phyloP scores from a whole-genome alignment of 2,888 invertebrate species.

The Campopleginae sp. region DNA sequence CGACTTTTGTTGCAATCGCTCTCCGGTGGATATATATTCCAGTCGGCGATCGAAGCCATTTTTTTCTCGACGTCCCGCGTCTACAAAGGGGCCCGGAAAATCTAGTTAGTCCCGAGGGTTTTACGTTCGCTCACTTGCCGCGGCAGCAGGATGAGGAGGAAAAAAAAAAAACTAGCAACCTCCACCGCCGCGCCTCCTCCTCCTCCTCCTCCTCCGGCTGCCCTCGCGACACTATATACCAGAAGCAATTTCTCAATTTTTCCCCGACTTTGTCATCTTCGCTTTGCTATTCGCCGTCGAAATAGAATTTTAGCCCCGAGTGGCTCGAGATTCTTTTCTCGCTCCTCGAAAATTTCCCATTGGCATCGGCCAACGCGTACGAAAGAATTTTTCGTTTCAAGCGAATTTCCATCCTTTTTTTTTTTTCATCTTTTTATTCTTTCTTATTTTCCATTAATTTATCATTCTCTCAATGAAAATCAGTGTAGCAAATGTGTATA shows the following conservation, averaged over 20 bases:
- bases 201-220: slow-evolving; percentile 19
- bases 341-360: slow-evolving; percentile 48
- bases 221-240: slow-evolving; percentile 71
- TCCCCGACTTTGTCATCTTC: slow-evolving; percentile 83
- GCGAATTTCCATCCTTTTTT: slow-evolving; percentile 29
- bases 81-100: slow-evolving; percentile 77
- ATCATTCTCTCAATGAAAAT: too few relatives aligned
- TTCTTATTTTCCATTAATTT: too few relatives aligned
- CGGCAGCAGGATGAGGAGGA: slow-evolving; percentile 66
- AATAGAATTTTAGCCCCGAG: slow-evolving; percentile 82
- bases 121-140: slow-evolving; percentile 72
- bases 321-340: slow-evolving; percentile 68
- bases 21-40: slow-evolving; percentile 66
- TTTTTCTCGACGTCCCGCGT: slow-evolving; percentile 61
- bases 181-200: slow-evolving; percentile 54
- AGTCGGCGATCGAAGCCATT: slow-evolving; percentile 65
- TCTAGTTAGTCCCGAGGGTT: slow-evolving; percentile 79
- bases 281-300: slow-evolving; percentile 82
- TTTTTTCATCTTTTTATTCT: neutral
- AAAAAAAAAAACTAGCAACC: slow-evolving; percentile 12
- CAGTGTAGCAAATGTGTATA: too few relatives aligned
- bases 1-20: slow-evolving; percentile 71
- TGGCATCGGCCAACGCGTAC: slow-evolving; percentile 27
- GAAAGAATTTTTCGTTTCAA: slow-evolving; percentile 56
- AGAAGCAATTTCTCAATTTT: slow-evolving; percentile 84